A percentile compares a stretch with the other conserved stretches of the same genome.
Conservation (phyloP, 2,888 invertebrate genomes). For the Petrolisthes manimaculis region DNA sequence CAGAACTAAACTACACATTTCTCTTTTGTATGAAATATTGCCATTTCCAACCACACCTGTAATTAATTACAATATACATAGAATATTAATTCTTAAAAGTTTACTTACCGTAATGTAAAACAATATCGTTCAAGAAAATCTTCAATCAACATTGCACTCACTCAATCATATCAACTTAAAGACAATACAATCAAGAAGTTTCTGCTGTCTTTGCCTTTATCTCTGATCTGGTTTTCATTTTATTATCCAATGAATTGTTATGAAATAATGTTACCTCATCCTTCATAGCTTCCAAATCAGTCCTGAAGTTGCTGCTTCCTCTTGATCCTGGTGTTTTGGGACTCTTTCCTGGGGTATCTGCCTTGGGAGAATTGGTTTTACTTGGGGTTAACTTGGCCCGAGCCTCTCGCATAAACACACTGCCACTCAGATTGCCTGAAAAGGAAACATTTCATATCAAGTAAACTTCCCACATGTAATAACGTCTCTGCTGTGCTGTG, state of each 20-base stretch:
- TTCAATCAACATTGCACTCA: no score
- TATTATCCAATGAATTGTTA: background rate
- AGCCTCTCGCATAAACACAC: slow-evolving; percentile 13
- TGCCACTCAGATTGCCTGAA: slow-evolving; percentile 11
- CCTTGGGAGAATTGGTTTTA: slow-evolving; percentile 8
- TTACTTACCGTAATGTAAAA: no score
- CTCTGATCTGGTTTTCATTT: background rate
- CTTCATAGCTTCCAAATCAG: slow-evolving; percentile 33
- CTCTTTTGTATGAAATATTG: no score
- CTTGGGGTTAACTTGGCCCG: background rate
- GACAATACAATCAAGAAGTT: no score
- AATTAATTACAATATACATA: no score
- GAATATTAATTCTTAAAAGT: no score
- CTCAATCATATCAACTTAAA: no score
- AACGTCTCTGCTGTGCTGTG: no score
- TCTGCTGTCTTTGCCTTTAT: slow-evolving; percentile 4
- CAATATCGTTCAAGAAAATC: no score
- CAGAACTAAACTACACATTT: no score
- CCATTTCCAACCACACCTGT: no score
- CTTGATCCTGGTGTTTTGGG: slow-evolving; percentile 3
- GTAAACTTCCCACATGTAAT: background rate
- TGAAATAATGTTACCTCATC: slow-evolving; percentile 37
- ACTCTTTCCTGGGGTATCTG: slow-evolving; percentile 3
- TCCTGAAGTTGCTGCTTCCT: slow-evolving; percentile 9
- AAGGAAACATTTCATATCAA: slow-evolving; percentile 4